Conservation (phyloP, 2,113 vertebrate species). For the Eublepharis macularius region DNA sequence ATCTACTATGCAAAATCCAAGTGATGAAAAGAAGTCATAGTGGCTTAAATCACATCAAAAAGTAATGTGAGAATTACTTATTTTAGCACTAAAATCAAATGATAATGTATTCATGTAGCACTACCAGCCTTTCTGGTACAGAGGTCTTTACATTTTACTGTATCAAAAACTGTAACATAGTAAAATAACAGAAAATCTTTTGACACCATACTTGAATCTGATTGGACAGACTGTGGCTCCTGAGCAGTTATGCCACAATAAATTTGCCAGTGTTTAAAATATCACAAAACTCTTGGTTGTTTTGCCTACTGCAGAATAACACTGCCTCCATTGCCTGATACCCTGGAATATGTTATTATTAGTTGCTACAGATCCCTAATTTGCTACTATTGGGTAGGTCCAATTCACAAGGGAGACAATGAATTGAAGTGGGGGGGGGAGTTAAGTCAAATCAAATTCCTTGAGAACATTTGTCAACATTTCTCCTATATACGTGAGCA, state of each 20-base stretch:
- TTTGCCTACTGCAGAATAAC: too few species aligned
- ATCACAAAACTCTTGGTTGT: too few species aligned
- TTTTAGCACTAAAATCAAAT: neutral
- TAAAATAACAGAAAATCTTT: too few species aligned
- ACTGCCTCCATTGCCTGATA: neutral
- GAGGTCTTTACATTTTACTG: neutral
- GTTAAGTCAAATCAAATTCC: neutral
- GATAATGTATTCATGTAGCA: too few species aligned
- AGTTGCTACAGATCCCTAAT: neutral
- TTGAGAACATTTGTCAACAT: neutral
- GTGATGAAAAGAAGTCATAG: neutral
- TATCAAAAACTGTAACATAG: neutral
- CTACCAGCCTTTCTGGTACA: neutral
- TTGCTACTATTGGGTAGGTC: neutral
- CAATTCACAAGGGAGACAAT: constrained; percentile 22
- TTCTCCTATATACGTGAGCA: constrained; percentile 22
- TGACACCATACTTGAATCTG: too few species aligned
- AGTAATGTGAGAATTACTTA: neutral
- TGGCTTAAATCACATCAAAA: neutral
- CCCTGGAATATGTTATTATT: neutral
- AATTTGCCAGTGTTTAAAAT: too few species aligned
- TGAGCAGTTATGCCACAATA: too few species aligned
- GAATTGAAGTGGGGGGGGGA: neutral
- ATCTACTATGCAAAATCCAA: neutral
- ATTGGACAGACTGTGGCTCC: too few species aligned